Evolutionary conservation across 1,140 invertebrate genomes (phyloP).

Genomic region (Lasaia peninsularis): DNA sequence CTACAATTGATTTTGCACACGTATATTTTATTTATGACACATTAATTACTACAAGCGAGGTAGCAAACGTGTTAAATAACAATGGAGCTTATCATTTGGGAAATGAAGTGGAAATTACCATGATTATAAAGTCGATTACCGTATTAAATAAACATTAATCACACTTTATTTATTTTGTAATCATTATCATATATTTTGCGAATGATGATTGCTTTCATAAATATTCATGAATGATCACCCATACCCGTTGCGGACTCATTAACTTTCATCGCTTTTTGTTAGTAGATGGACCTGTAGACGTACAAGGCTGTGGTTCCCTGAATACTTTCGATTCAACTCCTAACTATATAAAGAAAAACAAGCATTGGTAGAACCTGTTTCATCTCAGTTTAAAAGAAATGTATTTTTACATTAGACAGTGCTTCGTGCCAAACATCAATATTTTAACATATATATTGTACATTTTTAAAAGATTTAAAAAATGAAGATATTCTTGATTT

Average conservation of each 20-base stretch:
- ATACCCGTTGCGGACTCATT: neutral
- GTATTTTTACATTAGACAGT: neutral
- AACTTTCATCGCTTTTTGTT: constrained; percentile 2
- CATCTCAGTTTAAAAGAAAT: neutral
- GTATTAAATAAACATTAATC: too few species aligned
- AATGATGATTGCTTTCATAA: neutral
- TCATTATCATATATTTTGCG: too few species aligned
- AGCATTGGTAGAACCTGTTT: neutral
- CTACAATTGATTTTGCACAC: neutral
- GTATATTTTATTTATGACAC: neutral
- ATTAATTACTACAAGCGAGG: too few species aligned
- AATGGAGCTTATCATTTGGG: too few species aligned
- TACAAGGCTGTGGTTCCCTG: neutral
- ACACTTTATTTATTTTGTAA: too few species aligned
- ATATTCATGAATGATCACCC: neutral
- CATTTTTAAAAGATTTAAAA: too few species aligned
- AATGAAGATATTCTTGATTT: too few species aligned
- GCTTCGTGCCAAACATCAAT: too few species aligned
- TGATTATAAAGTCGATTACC: too few species aligned
- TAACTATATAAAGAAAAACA: neutral
- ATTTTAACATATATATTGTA: too few species aligned
- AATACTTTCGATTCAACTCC: constrained; percentile 3
- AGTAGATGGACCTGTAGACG: neutral
- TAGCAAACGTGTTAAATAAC: too few species aligned
- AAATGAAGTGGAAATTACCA: too few species aligned